These are phyloP conservation scores for Orthosia incerta DNA, from an alignment of 2,888 invertebrate species.

Conservation along the genomic window DNA sequence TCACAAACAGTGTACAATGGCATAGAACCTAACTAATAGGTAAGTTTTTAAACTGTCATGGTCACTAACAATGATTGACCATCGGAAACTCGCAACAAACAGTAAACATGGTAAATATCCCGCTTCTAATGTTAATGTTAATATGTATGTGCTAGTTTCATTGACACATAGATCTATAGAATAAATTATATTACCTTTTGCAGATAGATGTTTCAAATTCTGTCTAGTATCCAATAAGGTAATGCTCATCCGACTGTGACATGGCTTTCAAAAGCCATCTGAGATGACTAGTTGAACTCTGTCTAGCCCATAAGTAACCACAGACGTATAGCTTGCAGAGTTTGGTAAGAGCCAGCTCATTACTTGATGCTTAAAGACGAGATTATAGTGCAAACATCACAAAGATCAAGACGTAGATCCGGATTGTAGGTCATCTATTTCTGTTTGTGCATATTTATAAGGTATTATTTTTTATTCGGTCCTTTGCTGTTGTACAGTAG, in stretches of 20 bases:
- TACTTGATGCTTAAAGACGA: neutral
- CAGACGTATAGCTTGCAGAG: too few relatives aligned
- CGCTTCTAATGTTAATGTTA: too few relatives aligned
- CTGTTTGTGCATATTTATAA: constrained; percentile 31
- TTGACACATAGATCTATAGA: too few relatives aligned
- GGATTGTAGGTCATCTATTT: constrained; percentile 15
- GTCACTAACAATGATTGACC: too few relatives aligned
- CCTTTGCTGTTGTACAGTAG: neutral
- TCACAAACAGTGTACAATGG: too few relatives aligned
- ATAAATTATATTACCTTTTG: too few relatives aligned
- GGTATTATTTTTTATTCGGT: neutral
- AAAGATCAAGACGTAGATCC: neutral
- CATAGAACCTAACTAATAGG: too few relatives aligned
- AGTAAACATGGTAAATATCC: too few relatives aligned
- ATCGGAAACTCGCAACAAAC: too few relatives aligned
- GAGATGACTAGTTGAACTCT: neutral
- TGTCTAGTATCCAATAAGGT: neutral
- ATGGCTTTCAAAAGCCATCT: neutral
- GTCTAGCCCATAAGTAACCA: neutral
- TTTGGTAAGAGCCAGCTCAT: neutral
- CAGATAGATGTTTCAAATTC: neutral
- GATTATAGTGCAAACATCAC: constrained; percentile 4
- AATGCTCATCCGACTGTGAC: neutral
- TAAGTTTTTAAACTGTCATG: too few relatives aligned
- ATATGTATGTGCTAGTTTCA: too few relatives aligned